phyloP scores from a whole-genome alignment of 2,797 vertebrate species.

The Etheostoma nigrum region DNA sequence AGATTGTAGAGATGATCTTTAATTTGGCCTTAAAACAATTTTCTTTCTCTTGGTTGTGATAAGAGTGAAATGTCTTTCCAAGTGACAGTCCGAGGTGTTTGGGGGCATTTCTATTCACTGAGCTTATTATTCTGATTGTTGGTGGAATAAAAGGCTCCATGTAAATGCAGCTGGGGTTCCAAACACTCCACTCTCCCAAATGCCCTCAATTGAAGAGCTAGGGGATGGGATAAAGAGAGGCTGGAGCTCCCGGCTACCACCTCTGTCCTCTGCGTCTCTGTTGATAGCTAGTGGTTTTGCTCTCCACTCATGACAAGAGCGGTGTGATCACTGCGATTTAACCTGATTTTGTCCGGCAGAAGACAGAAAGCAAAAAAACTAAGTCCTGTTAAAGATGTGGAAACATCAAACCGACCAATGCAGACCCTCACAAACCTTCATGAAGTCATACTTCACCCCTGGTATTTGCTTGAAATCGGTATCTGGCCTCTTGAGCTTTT shows the following conservation, averaged over 20 bases:
- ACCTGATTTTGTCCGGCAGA: background rate
- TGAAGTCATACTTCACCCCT: background rate
- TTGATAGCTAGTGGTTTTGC: constrained; percentile 54
- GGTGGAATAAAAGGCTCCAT: constrained; percentile 13
- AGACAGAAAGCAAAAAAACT: constrained; percentile 13
- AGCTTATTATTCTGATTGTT: constrained; percentile 18
- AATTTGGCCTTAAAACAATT: constrained; percentile 18
- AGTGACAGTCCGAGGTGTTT: background rate
- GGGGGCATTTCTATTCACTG: constrained; percentile 1
- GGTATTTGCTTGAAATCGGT: too few relatives aligned
- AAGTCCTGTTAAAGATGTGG: background rate
- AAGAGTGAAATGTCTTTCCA: background rate
- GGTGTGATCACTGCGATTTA: constrained; percentile 52
- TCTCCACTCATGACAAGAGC: constrained; percentile 55
- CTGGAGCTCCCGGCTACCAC: constrained; percentile 16
- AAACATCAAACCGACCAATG: background rate
- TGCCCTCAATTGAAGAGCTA: constrained; percentile 37
- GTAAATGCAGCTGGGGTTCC: constrained; percentile 24
- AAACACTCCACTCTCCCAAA: constrained; percentile 43
- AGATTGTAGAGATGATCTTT: constrained; percentile 18
- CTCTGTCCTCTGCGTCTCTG: constrained; percentile 22
- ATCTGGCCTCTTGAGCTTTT: background rate
- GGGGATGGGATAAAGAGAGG: constrained; percentile 16
- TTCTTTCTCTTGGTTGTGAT: background rate
- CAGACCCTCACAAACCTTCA: background rate